Conservation (phyloP, 2,888 invertebrate genomes). For the Rotaria magnacalcarata region DNA sequence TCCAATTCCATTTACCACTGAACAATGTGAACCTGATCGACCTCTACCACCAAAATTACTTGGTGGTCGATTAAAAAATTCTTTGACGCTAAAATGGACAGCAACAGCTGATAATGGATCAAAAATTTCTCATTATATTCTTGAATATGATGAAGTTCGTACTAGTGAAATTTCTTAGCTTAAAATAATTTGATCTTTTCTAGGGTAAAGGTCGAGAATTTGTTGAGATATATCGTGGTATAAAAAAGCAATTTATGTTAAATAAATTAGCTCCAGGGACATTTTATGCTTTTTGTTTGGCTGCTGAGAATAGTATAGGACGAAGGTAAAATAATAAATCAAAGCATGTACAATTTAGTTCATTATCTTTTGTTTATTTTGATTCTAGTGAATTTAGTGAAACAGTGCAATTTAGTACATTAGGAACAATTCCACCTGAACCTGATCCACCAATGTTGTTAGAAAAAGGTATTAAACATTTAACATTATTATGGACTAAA, state of each 20-base stretch:
- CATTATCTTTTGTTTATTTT: slow-evolving; percentile 38
- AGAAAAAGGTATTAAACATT: slow-evolving; percentile 66
- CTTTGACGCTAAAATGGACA: slow-evolving; percentile 60
- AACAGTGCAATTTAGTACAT: slow-evolving; percentile 64
- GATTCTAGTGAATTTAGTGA: slow-evolving; percentile 58
- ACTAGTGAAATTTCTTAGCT: neutral
- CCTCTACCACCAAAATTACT: slow-evolving; percentile 70
- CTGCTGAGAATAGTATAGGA: slow-evolving; percentile 76
- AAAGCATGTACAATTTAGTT: neutral
- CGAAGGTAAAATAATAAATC: slow-evolving; percentile 61
- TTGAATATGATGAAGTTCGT: slow-evolving; percentile 66
- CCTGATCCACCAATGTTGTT: slow-evolving; percentile 72
- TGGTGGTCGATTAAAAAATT: slow-evolving; percentile 68
- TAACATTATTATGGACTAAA: slow-evolving; percentile 72
- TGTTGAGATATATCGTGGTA: slow-evolving; percentile 70
- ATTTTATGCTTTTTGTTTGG: slow-evolving; percentile 74
- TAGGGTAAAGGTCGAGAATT: slow-evolving; percentile 60
- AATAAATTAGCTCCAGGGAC: slow-evolving; percentile 74
- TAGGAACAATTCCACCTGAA: slow-evolving; percentile 73
- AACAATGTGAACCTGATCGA: slow-evolving; percentile 73
- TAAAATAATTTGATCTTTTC: no score
- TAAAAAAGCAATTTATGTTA: slow-evolving; percentile 72
- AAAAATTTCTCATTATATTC: slow-evolving; percentile 70
- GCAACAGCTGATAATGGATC: slow-evolving; percentile 75
- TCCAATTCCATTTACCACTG: slow-evolving; percentile 74